Evolutionary conservation across 2,113 vertebrate species (phyloP), one percentile per base, ranked within the genome.

Genomic region (Struthio camelus): DNA sequence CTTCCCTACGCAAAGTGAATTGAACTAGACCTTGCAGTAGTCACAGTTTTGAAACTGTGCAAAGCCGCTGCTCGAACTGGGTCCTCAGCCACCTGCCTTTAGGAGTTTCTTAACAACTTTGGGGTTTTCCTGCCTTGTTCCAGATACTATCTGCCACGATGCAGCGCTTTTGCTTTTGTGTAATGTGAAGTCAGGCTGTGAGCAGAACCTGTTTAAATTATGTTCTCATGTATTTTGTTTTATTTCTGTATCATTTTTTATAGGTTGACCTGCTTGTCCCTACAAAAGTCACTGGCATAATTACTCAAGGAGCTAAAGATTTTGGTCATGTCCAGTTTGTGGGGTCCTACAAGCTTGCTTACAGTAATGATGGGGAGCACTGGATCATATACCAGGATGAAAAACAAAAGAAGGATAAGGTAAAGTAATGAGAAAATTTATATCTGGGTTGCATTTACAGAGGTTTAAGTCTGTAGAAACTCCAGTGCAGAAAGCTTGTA

Each of bases 241-340:
- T 46, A 6, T 87, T 75, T 64, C 18, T 78, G 12, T 81, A 84
- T 85, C 51, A 9, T 36, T 80, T 46, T 59, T 48, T 80, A n/a
- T 93, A 99, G 99, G 97, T 99, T 93, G 99, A 99, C 93, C 98
- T 99, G 95, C 99, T 99, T 66, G 95, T 98, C 44, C 99, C 99
- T 36, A 99, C 99, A 65, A 99, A 99, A 98, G 98, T 99, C 94
- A 99, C 99, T 20, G 99, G 99, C 50, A 98, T 99, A 80, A 99
- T 99, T 96, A 99, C 99, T 91, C 99, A 99, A 97, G 99, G 99
- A 97, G 99, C 99, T 19, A 99, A 99, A 98, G 99, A 99, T 98
- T 99, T 99, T 93, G 99, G 99, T 70, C 99, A 99, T 1, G 98
- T 99, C 73, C 99, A 99, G 75, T 99, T 99, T 62, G 99, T 99